These are phyloP conservation scores for Elysia chlorotica DNA, from an alignment of 1,140 invertebrate genomes.

Conservation along the genomic window DNA sequence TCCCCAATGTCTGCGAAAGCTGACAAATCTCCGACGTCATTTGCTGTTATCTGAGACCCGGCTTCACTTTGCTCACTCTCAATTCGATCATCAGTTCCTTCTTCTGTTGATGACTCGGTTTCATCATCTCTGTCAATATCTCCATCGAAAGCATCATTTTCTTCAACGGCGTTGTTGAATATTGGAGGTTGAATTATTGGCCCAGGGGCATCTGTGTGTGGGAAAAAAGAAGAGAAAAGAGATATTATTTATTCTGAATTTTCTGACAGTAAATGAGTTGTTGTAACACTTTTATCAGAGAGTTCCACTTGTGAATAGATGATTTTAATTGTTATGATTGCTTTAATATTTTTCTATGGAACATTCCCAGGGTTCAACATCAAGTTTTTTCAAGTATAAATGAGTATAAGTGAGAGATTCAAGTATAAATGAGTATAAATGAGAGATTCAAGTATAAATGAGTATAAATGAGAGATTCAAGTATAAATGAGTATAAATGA, in stretches of 20 bases:
- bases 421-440: background rate
- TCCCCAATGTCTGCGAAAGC: constrained; percentile 27
- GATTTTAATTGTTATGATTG: no score
- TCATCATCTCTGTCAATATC: constrained; percentile 20
- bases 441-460: no score
- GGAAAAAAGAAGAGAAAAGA: background rate
- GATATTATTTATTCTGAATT: background rate
- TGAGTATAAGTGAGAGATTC: background rate
- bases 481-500: background rate
- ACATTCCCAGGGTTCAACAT: no score
- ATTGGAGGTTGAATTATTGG: no score
- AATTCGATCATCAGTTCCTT: constrained; percentile 20
- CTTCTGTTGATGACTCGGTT: constrained; percentile 21
- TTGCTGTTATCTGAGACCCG: constrained; percentile 3
- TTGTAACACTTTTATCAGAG: background rate
- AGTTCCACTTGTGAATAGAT: background rate
- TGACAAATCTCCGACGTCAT: constrained; percentile 22
- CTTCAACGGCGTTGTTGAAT: background rate
- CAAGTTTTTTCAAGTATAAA: background rate
- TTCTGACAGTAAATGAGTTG: background rate
- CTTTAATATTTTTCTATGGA: no score
- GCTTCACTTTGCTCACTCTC: constrained; percentile 30
- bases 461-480: no score
- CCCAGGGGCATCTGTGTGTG: background rate
- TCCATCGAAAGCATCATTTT: background rate